These are phyloP conservation scores for Palythoa caribaeorum DNA, from an alignment of 92 coral and sea anemone genomes.

Conservation along the genomic window DNA sequence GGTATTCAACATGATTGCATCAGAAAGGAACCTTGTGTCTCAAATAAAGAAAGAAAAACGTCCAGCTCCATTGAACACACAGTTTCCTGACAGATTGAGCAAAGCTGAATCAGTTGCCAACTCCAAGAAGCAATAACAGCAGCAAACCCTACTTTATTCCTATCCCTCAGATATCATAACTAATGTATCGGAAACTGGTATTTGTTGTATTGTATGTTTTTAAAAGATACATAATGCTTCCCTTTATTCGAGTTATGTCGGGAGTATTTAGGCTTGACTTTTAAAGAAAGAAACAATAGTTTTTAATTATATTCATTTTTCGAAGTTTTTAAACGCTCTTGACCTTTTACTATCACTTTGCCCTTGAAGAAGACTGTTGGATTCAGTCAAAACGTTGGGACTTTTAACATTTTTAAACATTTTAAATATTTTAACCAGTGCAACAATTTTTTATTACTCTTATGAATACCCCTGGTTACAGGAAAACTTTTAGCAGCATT, in stretches of 20 bases:
- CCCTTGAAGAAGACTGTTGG: too few relatives aligned
- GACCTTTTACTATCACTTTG: too few relatives aligned
- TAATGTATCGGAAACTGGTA: too few relatives aligned
- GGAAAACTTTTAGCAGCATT: too few relatives aligned
- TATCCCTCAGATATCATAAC: not conserved
- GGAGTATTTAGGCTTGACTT: too few relatives aligned
- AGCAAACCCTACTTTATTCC: not conserved
- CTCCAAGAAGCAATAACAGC: constrained; percentile 26
- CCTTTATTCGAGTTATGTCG: not conserved
- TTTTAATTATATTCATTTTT: too few relatives aligned
- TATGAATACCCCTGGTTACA: too few relatives aligned
- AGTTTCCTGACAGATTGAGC: constrained; percentile 27
- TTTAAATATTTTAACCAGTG: not conserved
- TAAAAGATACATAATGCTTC: not conserved
- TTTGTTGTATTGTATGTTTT: not conserved
- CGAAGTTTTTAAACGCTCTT: too few relatives aligned
- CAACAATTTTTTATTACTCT: too few relatives aligned
- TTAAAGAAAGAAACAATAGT: too few relatives aligned
- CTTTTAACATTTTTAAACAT: too few relatives aligned
- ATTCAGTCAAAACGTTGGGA: too few relatives aligned
- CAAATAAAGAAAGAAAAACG: constrained; percentile 27
- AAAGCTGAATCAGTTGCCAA: constrained; percentile 26
- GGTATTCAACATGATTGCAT: not conserved
- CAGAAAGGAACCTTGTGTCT: not conserved
- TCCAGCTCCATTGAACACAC: constrained; percentile 41